A percentile compares a stretch with the other conserved stretches of the same genome.
phyloP scores from a whole-genome alignment of 2,797 vertebrate genomes.

The Jordanella pulchra region DNA sequence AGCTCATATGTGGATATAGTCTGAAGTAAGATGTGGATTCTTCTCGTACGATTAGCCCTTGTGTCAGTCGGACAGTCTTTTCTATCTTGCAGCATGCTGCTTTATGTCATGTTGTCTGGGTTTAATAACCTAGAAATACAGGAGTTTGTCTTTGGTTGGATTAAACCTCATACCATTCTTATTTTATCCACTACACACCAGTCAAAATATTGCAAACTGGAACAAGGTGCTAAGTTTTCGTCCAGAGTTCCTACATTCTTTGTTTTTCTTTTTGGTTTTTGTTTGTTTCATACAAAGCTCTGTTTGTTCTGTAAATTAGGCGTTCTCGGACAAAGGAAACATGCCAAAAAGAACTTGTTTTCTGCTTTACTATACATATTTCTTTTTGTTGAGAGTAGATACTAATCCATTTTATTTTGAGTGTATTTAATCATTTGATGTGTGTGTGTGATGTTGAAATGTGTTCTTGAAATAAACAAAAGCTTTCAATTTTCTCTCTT shows the following conservation, averaged over 20 bases:
- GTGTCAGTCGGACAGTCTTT: conserved; percentile 46
- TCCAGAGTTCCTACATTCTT: conserved; percentile 56
- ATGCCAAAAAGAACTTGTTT: conserved; percentile 73
- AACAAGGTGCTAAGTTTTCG: conserved; percentile 80
- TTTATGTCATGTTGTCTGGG: conserved; percentile 42
- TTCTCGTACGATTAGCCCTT: conserved; percentile 30
- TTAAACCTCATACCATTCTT: conserved; percentile 39
- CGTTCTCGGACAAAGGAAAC: conserved; percentile 73
- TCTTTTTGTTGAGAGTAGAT: conserved; percentile 63
- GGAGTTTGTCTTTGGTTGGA: conserved; percentile 41
- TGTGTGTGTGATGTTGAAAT: conserved; percentile 58
- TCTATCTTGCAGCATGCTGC: conserved; percentile 35
- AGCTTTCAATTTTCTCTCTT: conserved; percentile 42
- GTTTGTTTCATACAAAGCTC: conserved; percentile 57
- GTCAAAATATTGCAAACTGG: conserved; percentile 69
- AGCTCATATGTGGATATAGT: conserved; percentile 49
- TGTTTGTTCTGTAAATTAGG: conserved; percentile 65
- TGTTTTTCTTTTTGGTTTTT: conserved; percentile 46
- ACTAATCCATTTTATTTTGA: conserved; percentile 68
- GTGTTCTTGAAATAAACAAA: conserved; percentile 77
- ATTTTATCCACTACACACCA: conserved; percentile 66
- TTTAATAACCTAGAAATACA: conserved; percentile 41
- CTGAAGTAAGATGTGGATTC: conserved; percentile 41
- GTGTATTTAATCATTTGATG: conserved; percentile 74
- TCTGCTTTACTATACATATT: conserved; percentile 67